Base-by-base conservation (phyloP, 2,888 invertebrate genomes). In the Papilio gigon region DNA sequence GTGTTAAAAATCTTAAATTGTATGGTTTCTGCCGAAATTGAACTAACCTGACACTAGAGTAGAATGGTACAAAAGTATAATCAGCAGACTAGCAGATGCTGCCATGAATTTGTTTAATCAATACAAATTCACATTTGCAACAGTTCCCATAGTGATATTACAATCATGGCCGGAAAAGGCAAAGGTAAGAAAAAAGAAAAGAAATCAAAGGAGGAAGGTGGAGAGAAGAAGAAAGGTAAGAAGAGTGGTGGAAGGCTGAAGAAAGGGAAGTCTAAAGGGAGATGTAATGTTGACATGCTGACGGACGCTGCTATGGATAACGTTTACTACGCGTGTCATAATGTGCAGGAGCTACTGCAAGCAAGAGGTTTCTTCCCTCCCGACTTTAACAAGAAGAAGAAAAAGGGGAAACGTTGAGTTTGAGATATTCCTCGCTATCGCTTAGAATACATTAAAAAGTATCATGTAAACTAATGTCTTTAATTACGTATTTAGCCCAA, bases 231-330 rank as follows among this genome's bases (percentile, higher is more conserved):
- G 81, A 90, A 93, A 78, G 86, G 84, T 8, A 92, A 90, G 71
- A 92, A 86, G 75, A 93, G 88, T 74, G 91, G 86, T 44, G 90
- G 85, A 65, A 89, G 86, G 66, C 88, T 86, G 14, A 92, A 93
- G 75, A 93, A 93, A 74, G 93, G 93, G 71, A 94, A 92, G 61
- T 93, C 94, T 0, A 91, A 91, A 78, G 94, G 95, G 4, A 93
- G 95, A 77, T 95, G 95, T 77, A 94, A 95, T 40, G 95, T 96
- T 65, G 97, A 98, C 78, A 96, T 98, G 79, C 94, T 98, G 78
- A 97, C 96, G 73, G 97, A 97, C 76, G 95, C 96, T 2, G 98
- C 97, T 0, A 98, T 98, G 97, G 96, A 97, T 74, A 98, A 98
- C 80, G 97, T 98, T 0, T 98, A 98, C 84, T 97, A 97, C 80